Conservation (phyloP, 1,140 invertebrate species). For the Aleiodes sp. region DNA sequence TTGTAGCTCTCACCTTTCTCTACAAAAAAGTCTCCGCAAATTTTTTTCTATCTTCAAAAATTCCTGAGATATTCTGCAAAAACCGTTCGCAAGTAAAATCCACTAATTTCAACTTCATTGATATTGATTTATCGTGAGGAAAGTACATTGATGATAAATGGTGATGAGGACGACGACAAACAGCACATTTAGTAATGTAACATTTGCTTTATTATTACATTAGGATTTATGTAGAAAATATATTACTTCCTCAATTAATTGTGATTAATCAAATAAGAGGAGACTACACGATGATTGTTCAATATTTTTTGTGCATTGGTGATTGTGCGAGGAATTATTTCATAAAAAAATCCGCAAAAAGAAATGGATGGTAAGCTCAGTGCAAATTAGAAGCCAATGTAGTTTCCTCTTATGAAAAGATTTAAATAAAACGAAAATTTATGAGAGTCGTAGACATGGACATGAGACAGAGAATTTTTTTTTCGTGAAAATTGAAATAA, state of each 20-base stretch:
- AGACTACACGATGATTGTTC: background rate
- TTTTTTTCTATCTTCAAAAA: no score
- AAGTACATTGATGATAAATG: conserved; percentile 22
- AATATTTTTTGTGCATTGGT: background rate
- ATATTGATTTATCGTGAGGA: conserved; percentile 14
- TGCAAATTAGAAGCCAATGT: background rate
- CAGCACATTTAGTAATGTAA: conserved; percentile 28
- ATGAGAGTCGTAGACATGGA: conserved; percentile 18
- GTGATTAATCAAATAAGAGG: conserved; percentile 23
- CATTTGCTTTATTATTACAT: conserved; percentile 13
- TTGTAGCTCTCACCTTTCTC: no score
- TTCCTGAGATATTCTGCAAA: no score
- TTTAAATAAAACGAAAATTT: background rate
- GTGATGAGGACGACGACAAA: conserved; percentile 31
- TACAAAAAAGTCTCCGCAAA: no score
- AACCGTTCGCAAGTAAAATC: no score
- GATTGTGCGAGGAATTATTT: background rate
- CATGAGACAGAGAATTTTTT: conserved; percentile 10
- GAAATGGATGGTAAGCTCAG: no score
- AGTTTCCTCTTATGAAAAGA: conserved; percentile 14
- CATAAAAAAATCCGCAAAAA: background rate
- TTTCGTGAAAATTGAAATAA: no score
- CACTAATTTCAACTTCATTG: no score
- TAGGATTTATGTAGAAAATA: conserved; percentile 5
- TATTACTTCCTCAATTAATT: background rate